A percentile compares a stretch with the other conserved stretches of the same genome.
Evolutionary conservation across 2,113 vertebrate genomes (phyloP).

Genomic region (Centropus unirufus): DNA sequence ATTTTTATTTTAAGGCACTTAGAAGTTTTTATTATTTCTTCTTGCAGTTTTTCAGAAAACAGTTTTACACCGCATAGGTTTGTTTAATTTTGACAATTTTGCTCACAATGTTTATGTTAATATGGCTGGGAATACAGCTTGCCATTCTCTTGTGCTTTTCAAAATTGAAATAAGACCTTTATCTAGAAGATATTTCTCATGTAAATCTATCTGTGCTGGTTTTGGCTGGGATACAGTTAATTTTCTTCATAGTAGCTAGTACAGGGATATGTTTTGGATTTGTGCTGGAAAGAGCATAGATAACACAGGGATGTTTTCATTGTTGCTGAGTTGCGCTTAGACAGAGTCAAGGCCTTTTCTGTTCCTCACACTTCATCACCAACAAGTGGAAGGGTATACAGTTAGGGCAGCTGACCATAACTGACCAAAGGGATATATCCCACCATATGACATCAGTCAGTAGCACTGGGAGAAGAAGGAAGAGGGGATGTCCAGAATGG

Average conservation of each 20-base stretch:
- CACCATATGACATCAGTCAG: rapidly evolving
- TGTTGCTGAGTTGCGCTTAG: neutral
- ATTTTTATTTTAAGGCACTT: neutral
- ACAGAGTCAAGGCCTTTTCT: neutral
- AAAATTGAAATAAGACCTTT: neutral
- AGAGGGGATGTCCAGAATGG: rapidly evolving
- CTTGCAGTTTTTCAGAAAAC: neutral
- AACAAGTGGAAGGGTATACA: neutral
- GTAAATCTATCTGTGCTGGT: neutral
- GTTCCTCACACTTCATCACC: neutral
- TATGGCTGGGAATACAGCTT: neutral
- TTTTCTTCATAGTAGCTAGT: neutral
- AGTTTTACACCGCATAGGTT: neutral
- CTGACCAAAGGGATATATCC: neutral
- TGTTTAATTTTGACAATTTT: conserved; percentile 1
- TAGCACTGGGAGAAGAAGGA: neutral
- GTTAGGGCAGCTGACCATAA: neutral
- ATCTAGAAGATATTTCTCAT: neutral
- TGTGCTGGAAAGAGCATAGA: neutral
- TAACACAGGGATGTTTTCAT: neutral
- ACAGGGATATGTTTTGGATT: neutral
- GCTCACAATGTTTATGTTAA: neutral
- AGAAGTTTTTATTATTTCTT: neutral
- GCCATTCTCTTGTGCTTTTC: neutral
- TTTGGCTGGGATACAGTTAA: neutral